Base-by-base conservation (phyloP, 1,140 invertebrate species). In the Drosophila cardini region DNA sequence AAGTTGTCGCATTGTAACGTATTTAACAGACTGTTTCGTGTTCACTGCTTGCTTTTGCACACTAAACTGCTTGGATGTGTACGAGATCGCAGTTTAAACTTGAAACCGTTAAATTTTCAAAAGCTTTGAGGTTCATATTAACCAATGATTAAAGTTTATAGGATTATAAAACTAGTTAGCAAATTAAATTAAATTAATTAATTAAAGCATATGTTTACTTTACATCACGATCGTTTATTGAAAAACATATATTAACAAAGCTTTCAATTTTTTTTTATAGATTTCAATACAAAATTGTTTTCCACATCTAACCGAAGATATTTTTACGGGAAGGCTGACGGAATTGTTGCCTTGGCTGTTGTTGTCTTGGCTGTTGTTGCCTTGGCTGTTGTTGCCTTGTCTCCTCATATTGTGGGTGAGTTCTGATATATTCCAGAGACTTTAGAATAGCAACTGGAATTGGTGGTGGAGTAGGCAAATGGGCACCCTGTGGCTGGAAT, bases 401-500 rank as follows among this genome's bases (percentile, higher is more conserved):
- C 0, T 40, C 50, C 15, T 89, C 84, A 56, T 84, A 75, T 58
- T 84, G 77, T n/a, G 93, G 93, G 42, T 93, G 91, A 32, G 93
- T 81, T 62, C 93, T 93, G 65, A 95, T 92, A 75, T 94, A 94
- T 57, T 94, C 94, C 40, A 95, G 83, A 5, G 94, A 93, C 75
- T 93, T 93, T 43, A 93, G 93, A 67, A 95, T 95, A 45, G 93
- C 94, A 57, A 70, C 94, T 96, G 93, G 98, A 97, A 92, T 98
- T 95, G 94, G 90, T 78, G 96, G 96, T 34, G 96, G 95, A 1
- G 95, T 96, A 45, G 96, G 96, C n/a, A 97, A 91, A 82, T 95
- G 95, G 1, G 93, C 93, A 7, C 96, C 96, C 56, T 94, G 91
- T 1, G 96, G 95, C 57, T 95, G 94, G 93, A 95, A 97, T 15